These are phyloP conservation scores for Gandaritis pyraliata DNA, from an alignment of 2,888 invertebrate genomes.

Conservation along the genomic window DNA sequence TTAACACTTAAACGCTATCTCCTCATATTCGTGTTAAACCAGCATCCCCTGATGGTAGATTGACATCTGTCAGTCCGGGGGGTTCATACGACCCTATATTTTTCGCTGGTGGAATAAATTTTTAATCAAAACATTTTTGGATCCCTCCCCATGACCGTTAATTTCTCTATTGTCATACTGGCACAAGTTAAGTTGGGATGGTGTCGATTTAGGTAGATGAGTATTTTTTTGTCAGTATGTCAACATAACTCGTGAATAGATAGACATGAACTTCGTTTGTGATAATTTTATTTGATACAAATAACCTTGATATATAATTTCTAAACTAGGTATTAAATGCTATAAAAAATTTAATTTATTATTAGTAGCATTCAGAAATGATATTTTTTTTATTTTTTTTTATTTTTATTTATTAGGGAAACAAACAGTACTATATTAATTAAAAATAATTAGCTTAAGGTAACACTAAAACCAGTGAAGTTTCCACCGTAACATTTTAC, in stretches of 20 bases:
- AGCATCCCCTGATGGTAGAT: conserved; percentile 66
- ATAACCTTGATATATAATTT: too few relatives aligned
- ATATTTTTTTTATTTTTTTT: too few relatives aligned
- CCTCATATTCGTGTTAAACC: conserved; percentile 39
- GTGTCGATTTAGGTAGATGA: conserved; percentile 55
- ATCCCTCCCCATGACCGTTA: conserved; percentile 63
- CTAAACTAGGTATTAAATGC: too few relatives aligned
- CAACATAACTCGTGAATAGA: conserved; percentile 7
- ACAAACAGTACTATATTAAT: too few relatives aligned
- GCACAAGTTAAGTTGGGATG: conserved; percentile 69
- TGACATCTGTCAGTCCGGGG: conserved; percentile 76
- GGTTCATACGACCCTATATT: conserved; percentile 48
- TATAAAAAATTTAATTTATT: too few relatives aligned
- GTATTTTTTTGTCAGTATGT: conserved; percentile 25
- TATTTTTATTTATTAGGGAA: too few relatives aligned
- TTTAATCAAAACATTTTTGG: conserved; percentile 82
- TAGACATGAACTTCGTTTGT: background rate
- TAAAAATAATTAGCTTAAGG: too few relatives aligned
- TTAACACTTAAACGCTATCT: conserved; percentile 40
- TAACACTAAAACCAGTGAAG: too few relatives aligned
- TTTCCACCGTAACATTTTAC: too few relatives aligned
- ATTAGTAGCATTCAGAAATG: too few relatives aligned
- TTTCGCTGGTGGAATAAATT: conserved; percentile 73
- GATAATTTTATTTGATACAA: background rate
- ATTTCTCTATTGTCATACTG: conserved; percentile 72